Conservation (phyloP, 2,888 invertebrate genomes). For the Sialis lutaria region DNA sequence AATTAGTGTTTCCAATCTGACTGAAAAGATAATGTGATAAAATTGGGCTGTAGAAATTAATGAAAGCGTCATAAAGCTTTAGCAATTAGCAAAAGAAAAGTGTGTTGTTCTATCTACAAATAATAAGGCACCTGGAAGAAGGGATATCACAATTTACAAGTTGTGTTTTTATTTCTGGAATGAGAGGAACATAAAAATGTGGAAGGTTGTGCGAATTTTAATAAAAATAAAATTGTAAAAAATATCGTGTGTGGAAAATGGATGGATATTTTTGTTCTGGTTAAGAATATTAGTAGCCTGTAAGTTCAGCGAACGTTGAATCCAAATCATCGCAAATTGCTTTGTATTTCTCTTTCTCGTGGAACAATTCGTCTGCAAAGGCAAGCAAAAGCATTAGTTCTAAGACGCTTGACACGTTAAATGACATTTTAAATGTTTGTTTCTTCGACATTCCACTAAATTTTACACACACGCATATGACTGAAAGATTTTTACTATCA, state of each 20-base stretch:
- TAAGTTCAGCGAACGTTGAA: conserved; percentile 91
- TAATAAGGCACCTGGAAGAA: no score
- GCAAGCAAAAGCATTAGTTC: neutral
- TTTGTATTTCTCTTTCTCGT: conserved; percentile 87
- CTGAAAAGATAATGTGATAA: no score
- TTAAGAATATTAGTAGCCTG: conserved; percentile 67
- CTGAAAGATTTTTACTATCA: neutral
- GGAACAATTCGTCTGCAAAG: conserved; percentile 34
- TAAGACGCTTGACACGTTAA: neutral
- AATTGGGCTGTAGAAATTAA: no score
- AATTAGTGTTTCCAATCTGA: no score
- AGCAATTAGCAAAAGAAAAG: no score
- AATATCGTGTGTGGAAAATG: conserved; percentile 15
- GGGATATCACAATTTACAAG: no score
- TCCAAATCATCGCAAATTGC: conserved; percentile 95
- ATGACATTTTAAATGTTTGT: neutral
- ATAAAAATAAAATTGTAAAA: conserved; percentile 3
- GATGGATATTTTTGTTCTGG: conserved; percentile 15
- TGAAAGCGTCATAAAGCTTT: no score
- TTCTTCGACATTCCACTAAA: no score
- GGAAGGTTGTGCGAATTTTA: neutral
- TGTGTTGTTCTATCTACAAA: no score
- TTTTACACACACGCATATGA: neutral
- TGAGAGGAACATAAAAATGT: neutral
- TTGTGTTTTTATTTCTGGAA: neutral